Evolutionary conservation across 2,888 invertebrate species (phyloP).

Genomic region (Mesopsocus fuscifrons): DNA sequence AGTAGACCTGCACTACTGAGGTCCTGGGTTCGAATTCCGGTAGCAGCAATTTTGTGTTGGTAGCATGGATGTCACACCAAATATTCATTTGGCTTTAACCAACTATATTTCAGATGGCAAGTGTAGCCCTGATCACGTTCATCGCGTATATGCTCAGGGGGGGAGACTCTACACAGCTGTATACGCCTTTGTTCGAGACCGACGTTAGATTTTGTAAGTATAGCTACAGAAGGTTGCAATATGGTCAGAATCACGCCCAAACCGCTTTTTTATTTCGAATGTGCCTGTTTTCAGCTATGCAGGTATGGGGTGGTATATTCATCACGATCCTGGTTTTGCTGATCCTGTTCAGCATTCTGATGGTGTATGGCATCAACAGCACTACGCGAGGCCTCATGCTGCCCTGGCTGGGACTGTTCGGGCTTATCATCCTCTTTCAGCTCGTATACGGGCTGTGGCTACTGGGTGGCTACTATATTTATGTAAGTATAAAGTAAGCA

Average conservation of each 20-base stretch:
- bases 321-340: slow-evolving; percentile 36
- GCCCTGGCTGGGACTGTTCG: slow-evolving; percentile 58
- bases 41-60: no score
- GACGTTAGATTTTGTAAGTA: slow-evolving; percentile 55
- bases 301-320: slow-evolving; percentile 43
- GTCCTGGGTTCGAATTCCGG: no score
- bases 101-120: slow-evolving; percentile 36
- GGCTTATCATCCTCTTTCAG: slow-evolving; percentile 51
- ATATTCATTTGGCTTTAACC: no score
- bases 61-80: no score
- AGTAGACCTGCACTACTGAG: no score
- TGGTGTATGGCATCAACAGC: slow-evolving; percentile 41
- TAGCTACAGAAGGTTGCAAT: no score
- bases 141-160: slow-evolving; percentile 60
- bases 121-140: slow-evolving; percentile 52
- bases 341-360: slow-evolving; percentile 35
- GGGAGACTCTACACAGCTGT: slow-evolving; percentile 77
- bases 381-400: slow-evolving; percentile 63
- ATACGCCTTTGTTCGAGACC: slow-evolving; percentile 76
- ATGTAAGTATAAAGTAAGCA: slow-evolving; percentile 55
- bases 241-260: no score
- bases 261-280: no score
- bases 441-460: slow-evolving; percentile 67
- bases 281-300: slow-evolving; percentile 41
- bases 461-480: slow-evolving; percentile 76